Conservation (phyloP, 2,113 vertebrate genomes). For the Hyla sarda region DNA sequence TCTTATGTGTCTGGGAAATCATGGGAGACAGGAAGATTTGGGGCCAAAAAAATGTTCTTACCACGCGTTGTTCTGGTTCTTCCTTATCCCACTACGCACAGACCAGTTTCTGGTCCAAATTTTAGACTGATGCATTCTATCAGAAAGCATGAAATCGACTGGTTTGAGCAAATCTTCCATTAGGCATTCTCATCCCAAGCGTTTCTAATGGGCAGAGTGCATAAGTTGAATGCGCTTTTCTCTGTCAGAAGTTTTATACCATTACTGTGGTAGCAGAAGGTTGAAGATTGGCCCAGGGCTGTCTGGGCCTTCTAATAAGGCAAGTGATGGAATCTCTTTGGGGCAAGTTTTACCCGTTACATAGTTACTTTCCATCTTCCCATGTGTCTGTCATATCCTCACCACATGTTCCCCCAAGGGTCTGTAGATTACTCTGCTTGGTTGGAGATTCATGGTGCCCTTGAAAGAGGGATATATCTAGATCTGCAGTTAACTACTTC, state of each 20-base stretch:
- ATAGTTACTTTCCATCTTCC: slow-evolving; percentile 56
- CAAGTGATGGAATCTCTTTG: slow-evolving; percentile 30
- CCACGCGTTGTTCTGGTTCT: no score
- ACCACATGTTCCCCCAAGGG: slow-evolving; percentile 51
- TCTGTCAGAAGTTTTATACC: not conserved
- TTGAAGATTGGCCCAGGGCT: slow-evolving; percentile 14
- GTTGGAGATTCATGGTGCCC: slow-evolving; percentile 50
- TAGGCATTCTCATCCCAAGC: slow-evolving; percentile 1
- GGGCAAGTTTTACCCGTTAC: slow-evolving; percentile 49
- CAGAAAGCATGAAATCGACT: not conserved
- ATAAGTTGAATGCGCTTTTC: not conserved
- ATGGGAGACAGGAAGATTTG: not conserved
- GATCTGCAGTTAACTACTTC: slow-evolving; percentile 49
- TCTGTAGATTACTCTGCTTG: slow-evolving; percentile 49
- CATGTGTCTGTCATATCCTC: slow-evolving; percentile 51
- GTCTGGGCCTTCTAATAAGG: slow-evolving; percentile 45
- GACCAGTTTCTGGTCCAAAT: no score
- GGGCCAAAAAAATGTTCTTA: not conserved
- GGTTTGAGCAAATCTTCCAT: not conserved
- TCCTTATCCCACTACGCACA: no score
- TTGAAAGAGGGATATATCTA: slow-evolving; percentile 35
- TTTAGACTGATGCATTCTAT: no score
- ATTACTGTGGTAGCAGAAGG: not conserved
- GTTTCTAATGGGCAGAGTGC: slow-evolving; percentile 8
- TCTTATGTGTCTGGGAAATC: not conserved